A percentile compares a stretch with the other conserved stretches of the same genome.
Evolutionary conservation across 2,113 vertebrate species (phyloP).

Genomic region (Malurus elegans): DNA sequence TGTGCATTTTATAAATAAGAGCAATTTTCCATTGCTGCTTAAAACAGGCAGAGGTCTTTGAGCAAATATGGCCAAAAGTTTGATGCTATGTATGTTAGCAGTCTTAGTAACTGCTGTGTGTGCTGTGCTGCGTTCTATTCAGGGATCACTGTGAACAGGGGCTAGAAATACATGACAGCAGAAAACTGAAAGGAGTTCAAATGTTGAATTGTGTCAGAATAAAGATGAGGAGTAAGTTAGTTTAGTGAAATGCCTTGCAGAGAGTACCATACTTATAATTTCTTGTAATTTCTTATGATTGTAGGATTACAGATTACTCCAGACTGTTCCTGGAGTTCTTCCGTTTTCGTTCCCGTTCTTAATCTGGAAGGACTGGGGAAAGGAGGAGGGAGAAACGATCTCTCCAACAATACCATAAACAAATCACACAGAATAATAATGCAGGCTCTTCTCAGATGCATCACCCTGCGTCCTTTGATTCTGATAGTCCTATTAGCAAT

Average conservation of each 20-base stretch:
- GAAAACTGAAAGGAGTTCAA: not conserved
- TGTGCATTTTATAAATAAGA: not conserved
- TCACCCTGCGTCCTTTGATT: constrained; percentile 4
- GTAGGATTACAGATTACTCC: not conserved
- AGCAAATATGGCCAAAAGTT: not conserved
- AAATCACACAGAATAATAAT: constrained; percentile 1
- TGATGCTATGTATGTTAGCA: not conserved
- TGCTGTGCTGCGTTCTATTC: not conserved
- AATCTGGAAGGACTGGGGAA: not conserved
- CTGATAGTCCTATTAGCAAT: constrained; percentile 27
- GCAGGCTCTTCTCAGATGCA: not conserved
- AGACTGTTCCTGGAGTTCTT: not conserved
- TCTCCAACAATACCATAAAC: not conserved
- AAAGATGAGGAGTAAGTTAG: not conserved
- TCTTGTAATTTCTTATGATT: not conserved
- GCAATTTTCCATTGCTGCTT: not conserved
- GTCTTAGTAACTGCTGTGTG: not conserved
- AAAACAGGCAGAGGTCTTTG: not conserved
- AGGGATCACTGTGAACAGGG: not conserved
- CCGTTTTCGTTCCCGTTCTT: not conserved
- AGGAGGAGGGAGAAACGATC: not conserved
- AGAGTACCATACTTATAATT: not conserved
- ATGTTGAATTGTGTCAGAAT: not conserved
- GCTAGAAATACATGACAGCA: not conserved
- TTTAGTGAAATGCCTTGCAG: not conserved